Conservation (phyloP, 64 coral and sea anemone species). For the Hydrozoanthus tunicans region DNA sequence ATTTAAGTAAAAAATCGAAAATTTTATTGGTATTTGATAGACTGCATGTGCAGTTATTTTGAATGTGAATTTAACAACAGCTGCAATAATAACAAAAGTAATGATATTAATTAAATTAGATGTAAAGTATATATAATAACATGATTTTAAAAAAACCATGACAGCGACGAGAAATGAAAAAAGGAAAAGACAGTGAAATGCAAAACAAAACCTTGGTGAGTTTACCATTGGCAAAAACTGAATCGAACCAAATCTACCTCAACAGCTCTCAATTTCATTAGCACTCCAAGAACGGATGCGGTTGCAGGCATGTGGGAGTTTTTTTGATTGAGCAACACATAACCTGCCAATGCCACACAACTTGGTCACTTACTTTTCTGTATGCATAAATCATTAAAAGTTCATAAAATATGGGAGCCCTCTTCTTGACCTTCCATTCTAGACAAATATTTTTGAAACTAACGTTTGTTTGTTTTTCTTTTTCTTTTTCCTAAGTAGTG, state of each 20-base stretch:
- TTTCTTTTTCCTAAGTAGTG: neutral
- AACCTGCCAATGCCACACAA: neutral
- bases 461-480: neutral
- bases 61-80: neutral
- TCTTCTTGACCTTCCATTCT: neutral
- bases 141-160: too few species aligned
- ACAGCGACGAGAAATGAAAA: too few species aligned
- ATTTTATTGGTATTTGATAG: too few species aligned
- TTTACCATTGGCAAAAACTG: too few species aligned
- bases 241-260: neutral
- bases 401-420: conserved; percentile 11
- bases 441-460: conserved; percentile 5
- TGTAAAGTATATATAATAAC: too few species aligned
- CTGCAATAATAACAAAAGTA: neutral
- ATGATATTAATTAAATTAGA: too few species aligned
- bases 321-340: neutral
- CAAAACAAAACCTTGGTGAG: too few species aligned
- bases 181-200: too few species aligned
- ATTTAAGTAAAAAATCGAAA: too few species aligned
- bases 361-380: neutral
- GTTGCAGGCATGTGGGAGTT: neutral
- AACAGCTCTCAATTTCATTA: neutral
- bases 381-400: neutral
- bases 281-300: neutral
- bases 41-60: neutral